Percentiles rank a stretch among this genome's conserved stretches.
phyloP scores from a whole-genome alignment of 2,113 vertebrate genomes.

The Catharus bicknelli region DNA sequence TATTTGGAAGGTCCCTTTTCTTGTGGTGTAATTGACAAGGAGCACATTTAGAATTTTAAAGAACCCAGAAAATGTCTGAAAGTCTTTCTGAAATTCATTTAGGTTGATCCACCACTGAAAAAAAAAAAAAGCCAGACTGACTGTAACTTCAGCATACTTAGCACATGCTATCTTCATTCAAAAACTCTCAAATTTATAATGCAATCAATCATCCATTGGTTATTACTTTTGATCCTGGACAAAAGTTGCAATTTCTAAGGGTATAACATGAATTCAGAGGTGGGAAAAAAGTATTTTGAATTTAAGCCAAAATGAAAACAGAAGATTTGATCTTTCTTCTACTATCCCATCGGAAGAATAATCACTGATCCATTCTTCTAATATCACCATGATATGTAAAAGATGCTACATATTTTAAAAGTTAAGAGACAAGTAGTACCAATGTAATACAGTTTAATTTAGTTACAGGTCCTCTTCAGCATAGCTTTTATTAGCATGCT shows the following conservation, averaged over 20 bases:
- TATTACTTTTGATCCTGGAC: neutral
- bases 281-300: neutral
- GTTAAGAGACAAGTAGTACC: neutral
- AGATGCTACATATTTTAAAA: neutral
- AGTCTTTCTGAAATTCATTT: neutral
- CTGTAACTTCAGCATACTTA: neutral
- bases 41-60: neutral
- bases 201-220: neutral
- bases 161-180: neutral
- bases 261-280: neutral
- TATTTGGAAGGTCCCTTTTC: neutral
- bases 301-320: neutral
- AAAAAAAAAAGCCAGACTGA: neutral
- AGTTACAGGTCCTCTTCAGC: neutral
- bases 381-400: neutral
- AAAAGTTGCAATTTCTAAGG: neutral
- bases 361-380: neutral
- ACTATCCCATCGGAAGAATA: neutral
- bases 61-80: neutral
- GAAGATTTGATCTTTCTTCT: neutral
- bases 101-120: neutral
- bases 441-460: neutral
- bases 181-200: neutral
- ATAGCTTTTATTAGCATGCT: neutral
- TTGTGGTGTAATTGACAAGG: neutral